Base-by-base conservation (phyloP, 2,113 vertebrate species). In the Patagioenas fasciata region DNA sequence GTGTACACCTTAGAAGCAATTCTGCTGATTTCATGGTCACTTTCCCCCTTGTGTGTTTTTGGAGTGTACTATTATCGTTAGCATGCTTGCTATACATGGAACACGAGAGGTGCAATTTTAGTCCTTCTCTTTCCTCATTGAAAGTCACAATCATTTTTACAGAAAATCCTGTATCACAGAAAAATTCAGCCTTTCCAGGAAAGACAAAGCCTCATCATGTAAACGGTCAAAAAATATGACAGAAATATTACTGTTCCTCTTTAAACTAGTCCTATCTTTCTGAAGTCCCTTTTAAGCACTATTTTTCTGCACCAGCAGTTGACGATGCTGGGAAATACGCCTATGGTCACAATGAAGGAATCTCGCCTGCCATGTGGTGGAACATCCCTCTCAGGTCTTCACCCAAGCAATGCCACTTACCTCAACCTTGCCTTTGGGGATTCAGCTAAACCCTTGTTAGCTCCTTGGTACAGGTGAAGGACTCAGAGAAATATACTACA, bases 1-100 rank as follows among this genome's bases (percentile, higher is more conserved):
- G 21, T 77, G 95, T 65, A 91, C 3, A 38, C 61, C 72, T 92
- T 78, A 95, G 94, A 95, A 97, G 96, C 83, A 95, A 97, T 95
- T 93, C 78, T 95, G 79, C 93, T 85, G 48, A 89, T 82, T 95
- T 87, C 90, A 81, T 26, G n/a, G 67, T 69, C 61, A 58, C 62
- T 89, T 73, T 54, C 77, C 38, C 60, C 85, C 79, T 88, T 94
- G 79, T 65, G 80, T 92, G 34, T 91, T 90, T 84, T 84, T 47
- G 80, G 80, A 92, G 80, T 75, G n/a, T 74, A 78, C 34, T 50
- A 67, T 57, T 93, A 56, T 42, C 15, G 1, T 69, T 79, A 75
- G 65, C 88, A 51, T 79, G 82, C 75, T 89, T 66, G 34, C 66
- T 62, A 28, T 18, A 84, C 26, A 61, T 42, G 16, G 47, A 80